Percentiles rank a stretch among this genome's conserved stretches.
Evolutionary conservation across 2,797 vertebrate species (phyloP).

Genomic region (Microctenopoma lineatum): DNA sequence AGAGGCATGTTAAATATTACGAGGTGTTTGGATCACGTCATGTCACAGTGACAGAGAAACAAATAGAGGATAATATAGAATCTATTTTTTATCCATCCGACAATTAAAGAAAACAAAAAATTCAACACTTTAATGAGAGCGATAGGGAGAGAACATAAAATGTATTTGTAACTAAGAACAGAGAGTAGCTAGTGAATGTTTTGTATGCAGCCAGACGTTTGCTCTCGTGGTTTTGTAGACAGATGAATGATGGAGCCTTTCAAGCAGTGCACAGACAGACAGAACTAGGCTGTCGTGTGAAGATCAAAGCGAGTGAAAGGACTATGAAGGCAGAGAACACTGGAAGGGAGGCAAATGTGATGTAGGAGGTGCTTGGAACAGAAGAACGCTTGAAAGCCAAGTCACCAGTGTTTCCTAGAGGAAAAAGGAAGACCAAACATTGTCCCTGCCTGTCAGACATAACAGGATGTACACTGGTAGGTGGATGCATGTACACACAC

Average conservation of each 20-base stretch:
- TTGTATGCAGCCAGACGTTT: constrained; percentile 43
- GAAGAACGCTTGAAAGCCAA: constrained; percentile 61
- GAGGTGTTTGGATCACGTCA: background rate
- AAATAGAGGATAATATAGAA: constrained; percentile 3
- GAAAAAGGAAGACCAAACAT: constrained; percentile 51
- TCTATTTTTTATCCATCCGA: background rate
- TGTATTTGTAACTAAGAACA: constrained; percentile 26
- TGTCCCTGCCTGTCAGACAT: constrained; percentile 56
- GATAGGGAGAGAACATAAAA: constrained; percentile 9
- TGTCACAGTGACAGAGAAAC: background rate
- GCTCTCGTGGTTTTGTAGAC: constrained; percentile 20
- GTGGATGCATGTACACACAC: constrained; percentile 21
- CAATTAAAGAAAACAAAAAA: constrained; percentile 5
- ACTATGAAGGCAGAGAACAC: constrained; percentile 52
- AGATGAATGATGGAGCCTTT: constrained; percentile 64
- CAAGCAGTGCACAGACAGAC: constrained; percentile 40
- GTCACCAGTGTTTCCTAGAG: constrained; percentile 45
- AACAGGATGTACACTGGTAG: constrained; percentile 56
- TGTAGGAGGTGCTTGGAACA: constrained; percentile 56
- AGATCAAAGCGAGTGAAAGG: constrained; percentile 59
- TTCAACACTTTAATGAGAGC: background rate
- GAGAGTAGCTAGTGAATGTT: constrained; percentile 33
- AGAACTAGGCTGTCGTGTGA: constrained; percentile 41
- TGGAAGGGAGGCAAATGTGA: constrained; percentile 56
- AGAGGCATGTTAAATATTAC: background rate